Base-by-base conservation (phyloP, 2,113 vertebrate genomes). In the Poeciliopsis prolifica region DNA sequence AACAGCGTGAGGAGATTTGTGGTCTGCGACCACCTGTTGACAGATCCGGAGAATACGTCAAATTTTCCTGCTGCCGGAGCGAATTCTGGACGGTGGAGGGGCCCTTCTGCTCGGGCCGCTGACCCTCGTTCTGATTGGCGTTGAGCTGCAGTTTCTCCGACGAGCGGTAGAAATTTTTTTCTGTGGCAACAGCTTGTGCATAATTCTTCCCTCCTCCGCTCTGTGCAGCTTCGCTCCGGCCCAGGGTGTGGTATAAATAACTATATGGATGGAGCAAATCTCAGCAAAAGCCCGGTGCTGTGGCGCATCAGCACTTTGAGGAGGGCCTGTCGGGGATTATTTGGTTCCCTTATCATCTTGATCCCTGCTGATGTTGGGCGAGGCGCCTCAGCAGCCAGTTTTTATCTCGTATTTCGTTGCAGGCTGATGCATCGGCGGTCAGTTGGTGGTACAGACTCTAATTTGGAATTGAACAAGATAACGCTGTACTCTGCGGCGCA, bases 221-320 rank as follows among this genome's bases (percentile, higher is more conserved):
- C 77, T 30, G 29, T 74, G 68, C 84, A 79, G 70, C 60, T 37
- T 72, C 61, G 13, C 42, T 61, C 68, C 71, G 77, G 80, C 72
- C 76, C 81, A 72, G 75, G 82, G 54, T 33, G n/a, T 7, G 71
- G 74, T 91, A 91, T 86, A 90, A 89, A 91, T 92, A 92, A 85
- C 84, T 68, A 37, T 68, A 76, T 82, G 86, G 80, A 86, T 69
- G 78, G 58, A 84, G 87, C 72, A 72, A 71, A 81, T 86, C 82
- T 82, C 77, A 67, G 77, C 75, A 74, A 73, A 58, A 83, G 85
- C 63, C 73, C 30, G 51, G 62, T 73, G 65, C 75, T 68, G 72
- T 79, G 81, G 75, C 71, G 65, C 81, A 77, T 89, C 82, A 82
- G 81, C 83, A 81, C 79, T 82, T 80, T 48, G 70, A 72, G 74